These are phyloP conservation scores for Ifrita kowaldi DNA, from an alignment of 2,113 vertebrate genomes.

Conservation along the genomic window DNA sequence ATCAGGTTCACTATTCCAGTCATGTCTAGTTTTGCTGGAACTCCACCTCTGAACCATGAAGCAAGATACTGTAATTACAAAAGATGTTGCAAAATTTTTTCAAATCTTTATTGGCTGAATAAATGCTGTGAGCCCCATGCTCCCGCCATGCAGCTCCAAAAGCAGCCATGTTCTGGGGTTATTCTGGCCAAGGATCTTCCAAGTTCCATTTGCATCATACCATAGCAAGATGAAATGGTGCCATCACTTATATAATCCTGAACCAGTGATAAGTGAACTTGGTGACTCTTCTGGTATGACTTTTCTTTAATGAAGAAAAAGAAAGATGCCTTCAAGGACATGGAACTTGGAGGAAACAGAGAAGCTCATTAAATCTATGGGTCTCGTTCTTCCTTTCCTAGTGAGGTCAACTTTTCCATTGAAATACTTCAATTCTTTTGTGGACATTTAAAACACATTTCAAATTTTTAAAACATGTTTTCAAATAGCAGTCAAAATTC, in stretches of 20 bases:
- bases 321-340: not conserved
- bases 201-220: not conserved
- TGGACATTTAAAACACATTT: not conserved
- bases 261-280: not conserved
- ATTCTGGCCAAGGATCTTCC: not conserved
- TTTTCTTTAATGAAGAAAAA: not conserved
- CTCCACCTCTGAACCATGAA: not conserved
- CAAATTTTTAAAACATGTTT: not conserved
- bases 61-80: not conserved
- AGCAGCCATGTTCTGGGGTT: not conserved
- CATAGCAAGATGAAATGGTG: not conserved
- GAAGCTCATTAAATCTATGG: not conserved
- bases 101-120: not conserved
- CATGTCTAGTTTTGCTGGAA: not conserved
- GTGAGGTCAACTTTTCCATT: not conserved
- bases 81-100: not conserved
- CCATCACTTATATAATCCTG: not conserved
- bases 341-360: not conserved
- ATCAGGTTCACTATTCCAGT: not conserved
- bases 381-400: not conserved
- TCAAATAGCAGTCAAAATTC: not conserved
- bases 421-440: not conserved
- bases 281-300: not conserved
- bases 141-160: rapidly evolving
- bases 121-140: not conserved